These are phyloP conservation scores for Drosophila atripex DNA, from an alignment of 2,888 invertebrate genomes.

Conservation along the genomic window DNA sequence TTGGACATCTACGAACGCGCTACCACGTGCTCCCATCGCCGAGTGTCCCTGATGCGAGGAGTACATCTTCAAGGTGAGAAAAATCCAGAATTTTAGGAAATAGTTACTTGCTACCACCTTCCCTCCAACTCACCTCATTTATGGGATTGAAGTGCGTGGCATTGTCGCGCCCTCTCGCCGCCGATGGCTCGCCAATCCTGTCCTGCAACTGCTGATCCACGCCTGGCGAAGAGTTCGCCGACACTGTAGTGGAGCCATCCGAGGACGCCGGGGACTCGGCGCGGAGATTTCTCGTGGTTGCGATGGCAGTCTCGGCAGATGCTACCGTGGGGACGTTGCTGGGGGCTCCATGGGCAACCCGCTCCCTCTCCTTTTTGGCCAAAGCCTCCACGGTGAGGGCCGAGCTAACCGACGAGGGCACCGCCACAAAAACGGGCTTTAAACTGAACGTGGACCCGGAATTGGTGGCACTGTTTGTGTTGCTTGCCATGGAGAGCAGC, in stretches of 20 bases:
- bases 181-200: constrained; percentile 59
- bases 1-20: constrained; percentile 66
- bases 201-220: constrained; percentile 85
- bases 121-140: constrained; percentile 76
- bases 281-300: constrained; percentile 64
- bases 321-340: constrained; percentile 29
- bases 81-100: not conserved
- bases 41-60: constrained; percentile 75
- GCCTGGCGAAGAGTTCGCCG: constrained; percentile 93
- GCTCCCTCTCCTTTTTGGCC: constrained; percentile 73
- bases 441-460: constrained; percentile 58
- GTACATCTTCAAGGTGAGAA: constrained; percentile 73
- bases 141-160: constrained; percentile 83
- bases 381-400: constrained; percentile 69
- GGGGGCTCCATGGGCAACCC: constrained; percentile 13
- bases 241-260: constrained; percentile 93
- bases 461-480: constrained; percentile 26
- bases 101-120: not conserved
- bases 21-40: constrained; percentile 34
- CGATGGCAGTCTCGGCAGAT: constrained; percentile 29
- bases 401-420: constrained; percentile 42
- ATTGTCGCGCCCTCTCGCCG: constrained; percentile 50
- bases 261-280: constrained; percentile 83
- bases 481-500: constrained; percentile 79
- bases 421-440: constrained; percentile 60